Base-by-base conservation (phyloP, 1,140 invertebrate species). In the Aradophagus sp. region DNA sequence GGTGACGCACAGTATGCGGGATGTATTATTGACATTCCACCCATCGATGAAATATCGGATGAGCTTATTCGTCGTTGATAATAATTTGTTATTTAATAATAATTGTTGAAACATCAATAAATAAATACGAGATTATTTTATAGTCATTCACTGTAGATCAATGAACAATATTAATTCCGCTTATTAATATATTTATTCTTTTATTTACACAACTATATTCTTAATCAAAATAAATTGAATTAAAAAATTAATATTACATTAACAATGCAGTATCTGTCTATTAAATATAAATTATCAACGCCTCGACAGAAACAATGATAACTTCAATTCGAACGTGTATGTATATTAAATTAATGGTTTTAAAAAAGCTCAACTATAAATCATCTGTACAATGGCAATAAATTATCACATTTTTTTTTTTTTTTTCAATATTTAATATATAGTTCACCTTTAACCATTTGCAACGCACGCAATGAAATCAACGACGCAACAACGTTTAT, bases 21-120 rank as follows among this genome's bases (percentile, higher is more conserved):
- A 1, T 61, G 8, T 10, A 38, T 72, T 23, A 29, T 63, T 7
- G 47, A 70, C 11, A 63, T 70, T 45, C 59, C 67, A 59, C 15
- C 58, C 2, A 70, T 70, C 7, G 67, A 70, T 26, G 67, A 63
- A 58, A 26, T 58, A 20, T 63, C 67, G 1, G 53, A 70, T 36
- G 67, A 70, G n/a, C 41, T 68, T 16, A 10, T 52, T n/a, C 17
- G 35, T 6, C 63, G 45, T 38, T 26, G 10, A 26, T 15, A 39
- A 12, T 45, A 26, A 45, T 45, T 41, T 58, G 19, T 56, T 45
- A 38, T 58, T 36, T 6, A 23, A 34, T 41, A 32, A 23, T 41
- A 36, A 45, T 41, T 42, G 15, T 44, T 53, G 29, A 1, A 62
- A 23, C 6, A 63, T 63, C 38, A 53, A 20, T 44, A 45, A 47